phyloP scores from a whole-genome alignment of 2,113 vertebrate species.

The Corynorhinus townsendii region DNA sequence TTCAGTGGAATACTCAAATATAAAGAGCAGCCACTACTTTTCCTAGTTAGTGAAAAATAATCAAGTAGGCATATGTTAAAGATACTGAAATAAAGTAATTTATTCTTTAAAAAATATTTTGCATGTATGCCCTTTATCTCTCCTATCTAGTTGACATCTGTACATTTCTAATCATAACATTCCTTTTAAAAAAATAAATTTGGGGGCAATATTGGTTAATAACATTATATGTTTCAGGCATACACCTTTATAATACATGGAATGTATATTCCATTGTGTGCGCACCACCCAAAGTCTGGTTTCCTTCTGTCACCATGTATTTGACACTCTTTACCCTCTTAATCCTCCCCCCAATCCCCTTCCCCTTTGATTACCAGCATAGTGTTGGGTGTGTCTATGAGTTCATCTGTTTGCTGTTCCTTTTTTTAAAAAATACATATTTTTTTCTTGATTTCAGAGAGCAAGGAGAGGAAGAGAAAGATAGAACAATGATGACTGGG shows the following conservation, averaged over 20 bases:
- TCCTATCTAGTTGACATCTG: neutral
- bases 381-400: neutral
- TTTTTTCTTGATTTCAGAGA: too few relatives aligned
- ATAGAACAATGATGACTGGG: too few relatives aligned
- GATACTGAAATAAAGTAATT: conserved; percentile 13
- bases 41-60: neutral
- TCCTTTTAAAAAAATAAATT: neutral
- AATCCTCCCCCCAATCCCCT: too few relatives aligned
- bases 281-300: neutral
- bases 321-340: neutral
- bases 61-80: neutral
- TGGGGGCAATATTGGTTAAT: neutral
- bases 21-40: neutral
- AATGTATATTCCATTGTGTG: neutral
- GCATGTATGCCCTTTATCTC: neutral
- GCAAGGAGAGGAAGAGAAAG: too few relatives aligned
- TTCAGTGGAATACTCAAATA: neutral
- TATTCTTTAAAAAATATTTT: conserved; percentile 8
- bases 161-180: neutral
- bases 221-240: neutral
- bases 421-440: neutral
- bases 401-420: neutral
- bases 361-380: neutral
- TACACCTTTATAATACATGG: neutral
- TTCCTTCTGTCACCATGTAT: neutral